phyloP scores from a whole-genome alignment of 2,888 invertebrate genomes.

The Drosophila multiciliata region DNA sequence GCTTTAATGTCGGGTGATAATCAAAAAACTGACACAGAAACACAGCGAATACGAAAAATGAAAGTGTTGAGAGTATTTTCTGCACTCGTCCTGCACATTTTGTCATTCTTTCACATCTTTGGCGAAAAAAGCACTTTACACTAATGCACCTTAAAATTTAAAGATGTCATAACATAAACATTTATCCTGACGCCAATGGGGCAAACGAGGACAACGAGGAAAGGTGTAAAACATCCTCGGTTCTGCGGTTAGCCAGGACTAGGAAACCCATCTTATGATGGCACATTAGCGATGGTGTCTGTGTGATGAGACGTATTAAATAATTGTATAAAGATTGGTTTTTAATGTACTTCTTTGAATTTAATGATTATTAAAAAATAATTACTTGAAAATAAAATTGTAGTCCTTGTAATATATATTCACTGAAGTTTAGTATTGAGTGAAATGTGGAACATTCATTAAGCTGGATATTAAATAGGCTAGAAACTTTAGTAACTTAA shows the following conservation, averaged over 20 bases:
- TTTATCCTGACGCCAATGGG: conserved; percentile 64
- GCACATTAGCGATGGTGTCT: background rate
- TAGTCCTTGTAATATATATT: too few relatives aligned
- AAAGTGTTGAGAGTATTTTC: conserved; percentile 76
- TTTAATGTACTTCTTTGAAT: background rate
- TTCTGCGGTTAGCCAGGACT: conserved; percentile 26
- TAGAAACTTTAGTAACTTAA: background rate
- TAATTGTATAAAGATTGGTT: conserved; percentile 6
- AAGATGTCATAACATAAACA: conserved; percentile 81
- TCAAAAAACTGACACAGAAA: conserved; percentile 24
- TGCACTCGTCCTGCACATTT: conserved; percentile 66
- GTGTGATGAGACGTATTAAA: background rate
- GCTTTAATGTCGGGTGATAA: conserved; percentile 42
- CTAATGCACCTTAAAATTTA: conserved; percentile 81
- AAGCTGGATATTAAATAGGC: too few relatives aligned
- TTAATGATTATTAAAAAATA: background rate
- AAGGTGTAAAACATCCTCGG: conserved; percentile 24
- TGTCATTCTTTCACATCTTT: conserved; percentile 62
- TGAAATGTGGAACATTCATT: too few relatives aligned
- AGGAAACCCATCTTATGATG: conserved; percentile 12
- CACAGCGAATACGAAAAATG: conserved; percentile 46
- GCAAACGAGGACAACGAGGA: conserved; percentile 6
- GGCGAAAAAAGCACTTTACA: conserved; percentile 78
- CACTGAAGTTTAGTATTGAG: too few relatives aligned
- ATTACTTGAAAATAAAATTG: background rate